phyloP scores from a whole-genome alignment of 1,140 invertebrate genomes.

The Lordiphosa clarofinis region DNA sequence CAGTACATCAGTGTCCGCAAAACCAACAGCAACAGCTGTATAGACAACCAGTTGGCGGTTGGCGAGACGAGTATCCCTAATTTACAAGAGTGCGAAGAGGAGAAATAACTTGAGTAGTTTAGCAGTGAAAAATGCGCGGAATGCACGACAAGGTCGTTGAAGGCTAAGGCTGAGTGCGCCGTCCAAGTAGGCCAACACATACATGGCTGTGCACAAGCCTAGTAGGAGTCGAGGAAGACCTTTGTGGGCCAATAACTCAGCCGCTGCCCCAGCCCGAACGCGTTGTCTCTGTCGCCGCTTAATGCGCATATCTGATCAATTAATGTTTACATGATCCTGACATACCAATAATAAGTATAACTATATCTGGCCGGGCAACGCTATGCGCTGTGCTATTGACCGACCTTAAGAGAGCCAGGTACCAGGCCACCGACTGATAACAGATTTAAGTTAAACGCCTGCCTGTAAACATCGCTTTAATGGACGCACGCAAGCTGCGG shows the following conservation, averaged over 20 bases:
- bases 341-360: slow-evolving; percentile 35
- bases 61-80: slow-evolving; percentile 24
- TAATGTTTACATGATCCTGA: slow-evolving; percentile 49
- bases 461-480: slow-evolving; percentile 30
- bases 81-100: slow-evolving; percentile 53
- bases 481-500: slow-evolving; percentile 19
- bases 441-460: slow-evolving; percentile 11
- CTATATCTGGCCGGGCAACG: slow-evolving; percentile 3
- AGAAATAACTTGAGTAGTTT: slow-evolving; percentile 48
- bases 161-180: slow-evolving; percentile 6
- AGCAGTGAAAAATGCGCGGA: slow-evolving; percentile 55
- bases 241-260: slow-evolving; percentile 15
- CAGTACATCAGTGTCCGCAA: slow-evolving; percentile 3
- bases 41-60: slow-evolving; percentile 48
- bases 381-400: slow-evolving; percentile 25
- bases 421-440: slow-evolving; percentile 31
- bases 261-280: not conserved
- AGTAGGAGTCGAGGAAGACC: not conserved
- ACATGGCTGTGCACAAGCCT: slow-evolving; percentile 2
- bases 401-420: slow-evolving; percentile 35
- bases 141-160: slow-evolving; percentile 59
- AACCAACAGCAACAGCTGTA: slow-evolving; percentile 10
- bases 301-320: slow-evolving; percentile 55
- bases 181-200: slow-evolving; percentile 13
- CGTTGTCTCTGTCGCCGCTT: slow-evolving; percentile 8